Base-by-base conservation (phyloP, 2,113 vertebrate genomes). In the Misgurnus mizolepis region DNA sequence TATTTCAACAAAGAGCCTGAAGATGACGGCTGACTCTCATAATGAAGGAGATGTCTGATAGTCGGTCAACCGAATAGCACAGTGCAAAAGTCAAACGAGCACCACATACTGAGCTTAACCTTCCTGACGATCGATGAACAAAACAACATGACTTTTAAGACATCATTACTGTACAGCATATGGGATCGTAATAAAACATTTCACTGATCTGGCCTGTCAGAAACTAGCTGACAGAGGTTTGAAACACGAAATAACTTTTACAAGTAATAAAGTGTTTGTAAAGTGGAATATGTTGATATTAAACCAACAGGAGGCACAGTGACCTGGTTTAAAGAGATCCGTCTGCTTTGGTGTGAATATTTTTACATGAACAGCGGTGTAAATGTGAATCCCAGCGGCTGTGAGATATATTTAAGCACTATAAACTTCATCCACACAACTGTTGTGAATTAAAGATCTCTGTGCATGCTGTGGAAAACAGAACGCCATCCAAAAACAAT, bases 401-500 rank as follows among this genome's bases (percentile, higher is more conserved):
- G 34, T 58, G 53, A 72, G 53, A 58, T 53, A 72, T 72, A 74
- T 61, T 74, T 47, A 47, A 60, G 18, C 56, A 45, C 58, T 47
- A 61, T 61, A 47, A 74, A 61, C 56, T 62, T 45, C 41, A 61
- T 74, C 72, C 41, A 47, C 71, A 74, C 58, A 47, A 74, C 72
- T 74, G 41, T 18, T 74, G 56, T 74, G 72, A 74, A 74, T 61
- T 65, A 76, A 5, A 66, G 14, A 41, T 40, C 62, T 65, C 22
- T 41, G 34, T 17, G 27, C 60, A n/a, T 18, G 14, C 61, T 66
- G 62, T 50, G 75, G 62, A 77, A 77, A 77, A 66, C 15, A 50
- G n/a, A 77, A 39, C 75, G 9, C 15, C 61, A 66, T 75, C 56
- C 75, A 66, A 77, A 77, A 77, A 64, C 73, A 50, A 77, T 77